Conservation (phyloP, 2,797 vertebrate genomes). For the Sebastes steindachneri region DNA sequence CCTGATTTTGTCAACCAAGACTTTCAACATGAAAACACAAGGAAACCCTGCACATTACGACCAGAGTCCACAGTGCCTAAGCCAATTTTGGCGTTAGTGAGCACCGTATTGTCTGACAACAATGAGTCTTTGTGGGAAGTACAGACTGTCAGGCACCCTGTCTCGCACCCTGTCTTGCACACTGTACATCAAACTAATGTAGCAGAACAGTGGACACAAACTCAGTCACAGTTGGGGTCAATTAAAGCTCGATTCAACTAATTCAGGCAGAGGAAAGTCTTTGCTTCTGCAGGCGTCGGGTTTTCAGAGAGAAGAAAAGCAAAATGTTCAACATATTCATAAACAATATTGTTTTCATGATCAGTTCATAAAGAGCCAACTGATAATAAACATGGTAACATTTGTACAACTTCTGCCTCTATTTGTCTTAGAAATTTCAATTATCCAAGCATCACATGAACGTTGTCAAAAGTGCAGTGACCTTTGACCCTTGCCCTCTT, state of each 20-base stretch:
- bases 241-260: conserved; percentile 64
- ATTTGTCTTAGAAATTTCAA: not conserved
- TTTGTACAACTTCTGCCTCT: not conserved
- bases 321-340: not conserved
- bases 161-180: conserved; percentile 73
- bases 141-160: conserved; percentile 79
- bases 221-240: conserved; percentile 66
- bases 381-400: not conserved
- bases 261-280: conserved; percentile 38
- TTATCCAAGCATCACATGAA: not conserved
- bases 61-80: conserved; percentile 29
- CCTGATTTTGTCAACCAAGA: conserved; percentile 63
- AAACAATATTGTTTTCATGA: not conserved
- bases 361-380: not conserved
- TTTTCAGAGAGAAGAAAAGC: not conserved
- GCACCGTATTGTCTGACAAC: conserved; percentile 71
- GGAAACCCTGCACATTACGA: conserved; percentile 40
- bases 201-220: conserved; percentile 65
- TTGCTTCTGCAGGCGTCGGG: not conserved
- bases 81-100: conserved; percentile 66
- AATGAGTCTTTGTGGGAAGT: conserved; percentile 74
- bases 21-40: conserved; percentile 49
- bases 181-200: conserved; percentile 77
- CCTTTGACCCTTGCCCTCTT: conserved; percentile 28
- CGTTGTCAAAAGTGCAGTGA: conserved; percentile 10